Base-by-base conservation (phyloP, 2,113 vertebrate genomes). In the Peromyscus maniculatus region DNA sequence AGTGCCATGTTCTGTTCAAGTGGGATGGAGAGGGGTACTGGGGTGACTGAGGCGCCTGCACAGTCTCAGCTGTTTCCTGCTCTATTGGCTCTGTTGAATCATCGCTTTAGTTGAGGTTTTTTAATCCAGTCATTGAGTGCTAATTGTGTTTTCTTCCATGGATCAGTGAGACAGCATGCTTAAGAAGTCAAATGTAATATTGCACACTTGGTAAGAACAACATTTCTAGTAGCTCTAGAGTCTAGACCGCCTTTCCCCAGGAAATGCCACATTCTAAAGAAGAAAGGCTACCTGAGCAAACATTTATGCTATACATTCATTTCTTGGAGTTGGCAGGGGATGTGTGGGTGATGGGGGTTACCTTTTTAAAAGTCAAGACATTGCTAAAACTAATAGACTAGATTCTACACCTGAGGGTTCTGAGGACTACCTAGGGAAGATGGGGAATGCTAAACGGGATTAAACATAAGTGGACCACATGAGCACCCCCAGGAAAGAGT, bases 221-320 rank as follows among this genome's bases (percentile, higher is more conserved):
- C 7, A n/a, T 78, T 71, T 22, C 11, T 24, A 33, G 43, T 26
- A 64, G 82, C 11, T 46, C 57, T 84, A 43, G 13, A 64, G 57
- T 62, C 80, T 83, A 74, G 43, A 66, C n/a, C 31, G 16, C 19
- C 7, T 26, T 3, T 4, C 55, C 12, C 7, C 6, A 52, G 22
- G 39, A 67, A 66, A 55, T 71, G 8, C 49, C 84, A 26, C 19
- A 69, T 7, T 6, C 9, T 3, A 13, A 49, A 64, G 49, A 46
- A 39, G 3, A 72, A 46, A 83, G 22, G 66, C 72, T 92, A 7
- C 87, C 57, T 43, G 49, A 22, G 31, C 33, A 9, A 46, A 55
- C 11, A 36, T 6, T 5, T 15, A 0, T 19, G 33, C 1, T 33
- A 28, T 49, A 22, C 28, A 16, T 8, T 0, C 4, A 49, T 52